A percentile compares a stretch with the other conserved stretches of the same genome.
Conservation (phyloP, 2,113 vertebrate species). For the Antechinus stuartii region DNA sequence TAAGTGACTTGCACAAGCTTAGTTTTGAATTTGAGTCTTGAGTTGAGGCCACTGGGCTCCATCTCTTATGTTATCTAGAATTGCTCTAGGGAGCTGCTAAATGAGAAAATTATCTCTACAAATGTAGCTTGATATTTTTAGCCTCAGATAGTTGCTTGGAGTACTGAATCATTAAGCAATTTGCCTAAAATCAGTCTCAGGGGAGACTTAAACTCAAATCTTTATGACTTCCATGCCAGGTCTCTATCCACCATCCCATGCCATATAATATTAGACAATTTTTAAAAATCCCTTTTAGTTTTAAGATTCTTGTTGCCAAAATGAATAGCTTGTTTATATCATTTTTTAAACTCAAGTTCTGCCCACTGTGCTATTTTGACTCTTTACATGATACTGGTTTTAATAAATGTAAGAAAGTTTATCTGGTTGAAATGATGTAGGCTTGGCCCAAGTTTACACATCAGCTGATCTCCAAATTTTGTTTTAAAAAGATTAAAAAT, state of each 20-base stretch:
- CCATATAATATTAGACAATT: not conserved
- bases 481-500: not conserved
- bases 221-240: not conserved
- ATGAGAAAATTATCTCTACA: not conserved
- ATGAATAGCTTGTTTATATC: not conserved
- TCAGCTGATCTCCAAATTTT: slow-evolving; percentile 11
- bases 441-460: not conserved
- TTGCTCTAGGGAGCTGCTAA: not conserved
- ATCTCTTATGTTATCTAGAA: not conserved
- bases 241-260: not conserved
- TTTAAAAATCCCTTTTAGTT: not conserved
- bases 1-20: not conserved
- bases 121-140: not conserved
- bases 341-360: not conserved
- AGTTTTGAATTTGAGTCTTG: not conserved
- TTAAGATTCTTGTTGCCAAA: not conserved
- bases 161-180: not conserved
- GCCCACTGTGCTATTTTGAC: not conserved
- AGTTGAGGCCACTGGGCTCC: not conserved
- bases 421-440: not conserved
- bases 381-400: not conserved
- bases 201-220: not conserved
- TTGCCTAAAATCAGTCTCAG: not conserved
- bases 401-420: not conserved
- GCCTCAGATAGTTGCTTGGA: not conserved